Conservation (phyloP, 2,113 vertebrate species). For the Mohoua ochrocephala region DNA sequence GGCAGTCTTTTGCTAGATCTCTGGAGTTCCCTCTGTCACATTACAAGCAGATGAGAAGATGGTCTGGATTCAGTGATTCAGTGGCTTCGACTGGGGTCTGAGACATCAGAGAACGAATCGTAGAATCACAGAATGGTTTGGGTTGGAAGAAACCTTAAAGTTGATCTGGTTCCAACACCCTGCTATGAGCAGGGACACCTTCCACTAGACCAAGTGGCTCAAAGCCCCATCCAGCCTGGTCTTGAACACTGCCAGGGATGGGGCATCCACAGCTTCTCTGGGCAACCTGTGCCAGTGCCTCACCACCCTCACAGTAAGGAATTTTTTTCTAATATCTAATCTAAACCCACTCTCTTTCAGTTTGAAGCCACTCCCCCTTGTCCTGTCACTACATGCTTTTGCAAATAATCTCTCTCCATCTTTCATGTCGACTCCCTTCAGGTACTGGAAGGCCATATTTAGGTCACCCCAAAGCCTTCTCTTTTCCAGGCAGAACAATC, state of each 20-base stretch:
- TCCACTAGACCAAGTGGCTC: not conserved
- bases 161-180: rapidly evolving
- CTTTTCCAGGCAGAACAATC: not conserved
- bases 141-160: not conserved
- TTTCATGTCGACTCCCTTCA: not conserved
- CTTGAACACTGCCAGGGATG: not conserved
- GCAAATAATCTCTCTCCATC: not conserved
- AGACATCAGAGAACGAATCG: not conserved
- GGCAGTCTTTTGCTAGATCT: not conserved
- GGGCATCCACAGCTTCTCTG: not conserved
- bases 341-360: not conserved
- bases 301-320: not conserved
- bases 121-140: not conserved
- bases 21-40: not conserved
- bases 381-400: not conserved
- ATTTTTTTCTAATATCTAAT: not conserved
- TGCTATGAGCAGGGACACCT: not conserved
- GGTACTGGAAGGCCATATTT: not conserved
- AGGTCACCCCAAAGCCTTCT: not conserved
- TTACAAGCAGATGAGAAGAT: not conserved
- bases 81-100: not conserved
- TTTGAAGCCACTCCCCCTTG: not conserved
- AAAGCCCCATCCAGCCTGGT: not conserved
- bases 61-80: not conserved
- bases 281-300: not conserved